Conservation (phyloP, 2,888 invertebrate genomes). For the Hermaeophaga mercurialis region DNA sequence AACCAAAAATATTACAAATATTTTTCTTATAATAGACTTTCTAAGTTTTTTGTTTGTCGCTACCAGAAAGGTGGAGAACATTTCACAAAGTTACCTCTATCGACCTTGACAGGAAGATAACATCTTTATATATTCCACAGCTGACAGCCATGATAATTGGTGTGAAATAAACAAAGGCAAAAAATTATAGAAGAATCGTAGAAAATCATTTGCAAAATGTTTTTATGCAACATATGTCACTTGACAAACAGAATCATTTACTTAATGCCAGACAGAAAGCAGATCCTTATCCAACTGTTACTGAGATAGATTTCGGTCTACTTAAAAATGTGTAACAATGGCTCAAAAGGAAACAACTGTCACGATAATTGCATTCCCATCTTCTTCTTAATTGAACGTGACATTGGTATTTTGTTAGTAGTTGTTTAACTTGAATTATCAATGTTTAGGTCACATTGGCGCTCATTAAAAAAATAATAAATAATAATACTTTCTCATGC, state of each 20-base stretch:
- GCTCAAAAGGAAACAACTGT: constrained; percentile 11
- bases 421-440: background rate
- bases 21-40: too few species aligned
- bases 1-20: too few species aligned
- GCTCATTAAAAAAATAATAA: too few species aligned
- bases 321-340: constrained; percentile 2
- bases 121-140: constrained; percentile 45
- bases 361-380: constrained; percentile 3
- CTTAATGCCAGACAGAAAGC: constrained; percentile 6
- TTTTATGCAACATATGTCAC: constrained; percentile 29
- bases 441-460: too few species aligned
- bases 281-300: constrained; percentile 23
- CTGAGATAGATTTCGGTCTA: background rate
- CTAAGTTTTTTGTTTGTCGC: too few species aligned
- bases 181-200: constrained; percentile 40
- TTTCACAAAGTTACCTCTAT: background rate
- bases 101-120: constrained; percentile 23
- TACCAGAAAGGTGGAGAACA: background rate
- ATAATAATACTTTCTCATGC: too few species aligned
- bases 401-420: constrained; percentile 3
- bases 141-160: constrained; percentile 52
- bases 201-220: constrained; percentile 33
- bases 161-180: constrained; percentile 46
- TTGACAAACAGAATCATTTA: constrained; percentile 7
- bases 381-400: constrained; percentile 3